These are phyloP conservation scores for Acheta domesticus DNA, from an alignment of 2,888 invertebrate genomes.

Conservation along the genomic window DNA sequence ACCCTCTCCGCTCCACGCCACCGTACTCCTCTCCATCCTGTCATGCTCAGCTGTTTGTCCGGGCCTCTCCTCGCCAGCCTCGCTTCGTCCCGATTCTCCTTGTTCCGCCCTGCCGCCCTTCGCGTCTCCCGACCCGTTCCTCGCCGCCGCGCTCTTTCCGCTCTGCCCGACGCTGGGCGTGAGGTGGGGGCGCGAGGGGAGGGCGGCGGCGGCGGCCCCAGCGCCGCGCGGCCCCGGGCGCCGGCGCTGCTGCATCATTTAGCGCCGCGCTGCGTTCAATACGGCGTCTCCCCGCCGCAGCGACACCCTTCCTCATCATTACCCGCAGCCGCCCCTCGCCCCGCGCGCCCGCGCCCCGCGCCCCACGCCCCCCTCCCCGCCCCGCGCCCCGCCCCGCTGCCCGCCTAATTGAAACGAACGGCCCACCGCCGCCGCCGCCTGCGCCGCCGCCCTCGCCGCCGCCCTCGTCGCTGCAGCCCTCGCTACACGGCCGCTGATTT, in stretches of 20 bases:
- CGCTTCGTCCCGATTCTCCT: too few relatives aligned
- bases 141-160: too few relatives aligned
- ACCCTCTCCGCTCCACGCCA: too few relatives aligned
- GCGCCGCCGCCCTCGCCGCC: not conserved
- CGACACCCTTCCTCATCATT: slow-evolving; percentile 18
- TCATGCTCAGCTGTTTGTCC: too few relatives aligned
- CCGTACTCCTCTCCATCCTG: too few relatives aligned
- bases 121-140: too few relatives aligned
- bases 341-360: not conserved
- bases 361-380: not conserved
- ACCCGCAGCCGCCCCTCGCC: not conserved
- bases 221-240: not conserved
- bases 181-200: too few relatives aligned
- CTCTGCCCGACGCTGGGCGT: too few relatives aligned
- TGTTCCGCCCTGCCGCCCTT: too few relatives aligned
- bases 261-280: slow-evolving; percentile 1
- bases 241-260: slow-evolving; percentile 9
- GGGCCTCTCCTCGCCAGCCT: too few relatives aligned
- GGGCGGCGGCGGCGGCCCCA: too few relatives aligned
- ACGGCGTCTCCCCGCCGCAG: slow-evolving; percentile 7
- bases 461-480: not conserved
- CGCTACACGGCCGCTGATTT: slow-evolving; percentile 1
- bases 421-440: not conserved
- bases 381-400: not conserved
- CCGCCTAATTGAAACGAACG: slow-evolving; percentile 9